A percentile compares a stretch with the other conserved stretches of the same genome.
phyloP scores from a whole-genome alignment of 2,888 invertebrate genomes.

The Neoaliturus tenellus region DNA sequence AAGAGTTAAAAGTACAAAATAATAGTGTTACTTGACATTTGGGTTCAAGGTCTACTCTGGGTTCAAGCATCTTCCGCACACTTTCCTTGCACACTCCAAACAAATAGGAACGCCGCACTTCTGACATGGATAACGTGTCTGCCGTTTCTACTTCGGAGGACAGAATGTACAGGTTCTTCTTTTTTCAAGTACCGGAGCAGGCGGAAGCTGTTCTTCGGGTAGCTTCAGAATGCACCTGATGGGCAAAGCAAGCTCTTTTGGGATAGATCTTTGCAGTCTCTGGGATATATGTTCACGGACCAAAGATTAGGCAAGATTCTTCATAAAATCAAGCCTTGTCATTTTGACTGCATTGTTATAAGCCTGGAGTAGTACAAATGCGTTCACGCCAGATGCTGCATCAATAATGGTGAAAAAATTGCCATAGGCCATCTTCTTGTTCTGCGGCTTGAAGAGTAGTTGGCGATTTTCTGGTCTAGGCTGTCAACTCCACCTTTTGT shows the following conservation, averaged over 20 bases:
- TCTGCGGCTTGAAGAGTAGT: constrained; percentile 53
- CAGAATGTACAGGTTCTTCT: constrained; percentile 49
- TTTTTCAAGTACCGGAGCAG: background rate
- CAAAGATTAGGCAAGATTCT: constrained; percentile 16
- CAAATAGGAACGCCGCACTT: constrained; percentile 42
- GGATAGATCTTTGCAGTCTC: constrained; percentile 6
- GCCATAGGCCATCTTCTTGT: constrained; percentile 59
- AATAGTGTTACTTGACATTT: too few species aligned
- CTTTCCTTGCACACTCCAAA: constrained; percentile 43
- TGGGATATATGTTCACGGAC: background rate
- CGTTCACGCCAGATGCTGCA: constrained; percentile 55
- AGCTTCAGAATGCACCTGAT: constrained; percentile 8
- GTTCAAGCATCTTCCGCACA: constrained; percentile 16
- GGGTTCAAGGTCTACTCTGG: too few species aligned
- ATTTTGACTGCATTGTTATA: background rate
- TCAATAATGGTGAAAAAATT: constrained; percentile 53
- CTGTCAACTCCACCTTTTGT: constrained; percentile 56
- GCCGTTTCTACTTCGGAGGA: constrained; percentile 16
- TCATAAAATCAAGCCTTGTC: background rate
- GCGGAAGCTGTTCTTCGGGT: background rate
- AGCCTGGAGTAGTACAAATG: constrained; percentile 36
- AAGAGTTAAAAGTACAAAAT: background rate
- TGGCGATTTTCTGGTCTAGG: constrained; percentile 55
- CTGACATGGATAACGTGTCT: constrained; percentile 50
- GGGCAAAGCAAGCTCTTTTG: background rate